Base-by-base conservation (phyloP, 2,888 invertebrate genomes). In the Xestia c-nigrum region DNA sequence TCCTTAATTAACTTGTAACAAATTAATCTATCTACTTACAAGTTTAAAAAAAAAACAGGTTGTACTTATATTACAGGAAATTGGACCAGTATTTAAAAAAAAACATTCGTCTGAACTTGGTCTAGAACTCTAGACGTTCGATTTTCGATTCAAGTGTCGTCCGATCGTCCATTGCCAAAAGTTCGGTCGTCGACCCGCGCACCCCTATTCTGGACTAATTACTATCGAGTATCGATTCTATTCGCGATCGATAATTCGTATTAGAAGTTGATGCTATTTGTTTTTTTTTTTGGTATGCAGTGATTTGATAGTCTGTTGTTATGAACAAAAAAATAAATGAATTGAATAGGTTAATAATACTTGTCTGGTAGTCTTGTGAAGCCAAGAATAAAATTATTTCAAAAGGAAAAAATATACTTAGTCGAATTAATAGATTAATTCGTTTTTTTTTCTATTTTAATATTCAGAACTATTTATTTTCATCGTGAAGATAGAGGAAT, bases 161-260 rank as follows among this genome's bases (percentile, higher is more conserved):
- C 19, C 88, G 79, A 81, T 69, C 72, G 66, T 21, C 86, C 75
- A 81, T 69, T 69, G 70, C 92, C 88, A 87, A 88, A 89, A 90
- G 83, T 89, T 67, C 91, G 94, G 91, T 63, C 93, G 72, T 88
- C 90, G 94, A 94, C 90, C 95, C 87, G 70, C 24, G 75, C 88
- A 90, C 88, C 92, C 94, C 91, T 94, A 94, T 94, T 94, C 94
- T 89, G 91, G 57, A 84, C 70, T 84, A 87, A 89, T 88, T 87
- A 79, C 71, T 74, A 72, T 74, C 55, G 69, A 67, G 65, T 57
- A 57, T 83, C 76, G 38, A 66, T 71, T 73, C 75, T 76, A 79
- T 84, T 73, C 61, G 72, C 57, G 50, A 76, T 59, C 40, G n/a
- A 14, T 52, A 9, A 75, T 76, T 72, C 55, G n/a, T 74, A 38